These are phyloP conservation scores for Anseranas semipalmata DNA, from an alignment of 2,113 vertebrate species.

Conservation along the genomic window DNA sequence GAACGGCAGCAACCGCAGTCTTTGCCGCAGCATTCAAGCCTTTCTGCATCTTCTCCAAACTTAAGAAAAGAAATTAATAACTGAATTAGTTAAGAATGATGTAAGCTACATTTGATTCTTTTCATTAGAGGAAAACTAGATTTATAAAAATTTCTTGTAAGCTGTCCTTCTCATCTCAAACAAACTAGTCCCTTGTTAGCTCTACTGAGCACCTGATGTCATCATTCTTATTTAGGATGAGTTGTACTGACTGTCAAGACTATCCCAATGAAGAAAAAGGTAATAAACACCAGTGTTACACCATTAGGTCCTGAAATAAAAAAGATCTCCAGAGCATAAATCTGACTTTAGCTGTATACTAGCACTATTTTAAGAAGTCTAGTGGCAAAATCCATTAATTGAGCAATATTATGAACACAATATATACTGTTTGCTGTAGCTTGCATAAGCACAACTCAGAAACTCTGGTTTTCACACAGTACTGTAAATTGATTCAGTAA, in stretches of 20 bases:
- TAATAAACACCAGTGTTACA: neutral
- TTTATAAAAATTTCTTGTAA: neutral
- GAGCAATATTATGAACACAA: neutral
- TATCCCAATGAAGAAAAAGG: neutral
- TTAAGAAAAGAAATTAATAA: slow-evolving; percentile 70
- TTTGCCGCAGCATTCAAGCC: slow-evolving; percentile 72
- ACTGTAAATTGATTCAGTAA: neutral
- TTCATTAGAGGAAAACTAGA: neutral
- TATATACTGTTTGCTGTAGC: neutral
- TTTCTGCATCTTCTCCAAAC: slow-evolving; percentile 84
- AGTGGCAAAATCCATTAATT: neutral
- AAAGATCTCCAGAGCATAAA: neutral
- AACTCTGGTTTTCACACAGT: neutral
- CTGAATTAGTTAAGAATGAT: neutral
- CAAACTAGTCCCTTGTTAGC: neutral
- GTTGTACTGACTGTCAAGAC: neutral
- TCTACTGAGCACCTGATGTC: neutral
- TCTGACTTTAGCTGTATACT: fast-evolving
- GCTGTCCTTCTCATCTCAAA: neutral
- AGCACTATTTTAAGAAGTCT: neutral
- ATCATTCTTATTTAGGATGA: neutral
- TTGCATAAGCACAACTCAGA: neutral
- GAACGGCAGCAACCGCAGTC: slow-evolving; percentile 59
- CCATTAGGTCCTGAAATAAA: neutral
- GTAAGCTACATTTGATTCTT: neutral